Evolutionary conservation across 2,888 invertebrate genomes (phyloP).

Genomic region (Dendrolimus pini): DNA sequence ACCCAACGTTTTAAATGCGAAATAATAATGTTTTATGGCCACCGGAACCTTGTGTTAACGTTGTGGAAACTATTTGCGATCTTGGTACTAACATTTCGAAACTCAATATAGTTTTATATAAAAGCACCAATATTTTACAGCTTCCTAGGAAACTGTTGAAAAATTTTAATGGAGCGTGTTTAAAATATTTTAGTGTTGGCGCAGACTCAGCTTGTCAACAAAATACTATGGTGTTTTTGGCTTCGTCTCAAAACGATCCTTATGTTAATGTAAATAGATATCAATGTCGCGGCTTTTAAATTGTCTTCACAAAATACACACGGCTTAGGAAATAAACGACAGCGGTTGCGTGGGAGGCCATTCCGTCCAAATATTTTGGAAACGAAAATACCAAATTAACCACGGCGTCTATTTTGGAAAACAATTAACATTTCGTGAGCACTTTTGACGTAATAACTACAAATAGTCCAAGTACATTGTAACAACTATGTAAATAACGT

Average conservation of each 20-base stretch:
- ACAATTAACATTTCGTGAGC: conserved; percentile 11
- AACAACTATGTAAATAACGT: conserved; percentile 18
- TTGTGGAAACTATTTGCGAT: background rate
- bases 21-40: background rate
- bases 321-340: conserved; percentile 41
- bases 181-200: conserved; percentile 6
- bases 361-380: conserved; percentile 26
- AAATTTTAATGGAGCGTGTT: background rate
- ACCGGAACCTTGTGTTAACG: background rate
- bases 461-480: conserved; percentile 11
- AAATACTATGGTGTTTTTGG: conserved; percentile 4
- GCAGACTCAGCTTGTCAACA: conserved; percentile 12
- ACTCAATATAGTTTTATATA: background rate
- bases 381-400: conserved; percentile 49
- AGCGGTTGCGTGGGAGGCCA: conserved; percentile 48
- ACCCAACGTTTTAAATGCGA: conserved; percentile 5
- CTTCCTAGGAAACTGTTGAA: background rate
- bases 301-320: conserved; percentile 13
- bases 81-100: background rate
- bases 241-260: conserved; percentile 9
- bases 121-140: background rate
- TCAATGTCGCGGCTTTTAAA: conserved; percentile 12
- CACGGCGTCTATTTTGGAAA: conserved; percentile 8
- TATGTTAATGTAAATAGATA: conserved; percentile 16
- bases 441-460: conserved; percentile 19